A percentile compares a stretch with the other conserved stretches of the same genome.
Evolutionary conservation across 2,888 invertebrate species (phyloP).

Genomic region (Geophilus truncorum): DNA sequence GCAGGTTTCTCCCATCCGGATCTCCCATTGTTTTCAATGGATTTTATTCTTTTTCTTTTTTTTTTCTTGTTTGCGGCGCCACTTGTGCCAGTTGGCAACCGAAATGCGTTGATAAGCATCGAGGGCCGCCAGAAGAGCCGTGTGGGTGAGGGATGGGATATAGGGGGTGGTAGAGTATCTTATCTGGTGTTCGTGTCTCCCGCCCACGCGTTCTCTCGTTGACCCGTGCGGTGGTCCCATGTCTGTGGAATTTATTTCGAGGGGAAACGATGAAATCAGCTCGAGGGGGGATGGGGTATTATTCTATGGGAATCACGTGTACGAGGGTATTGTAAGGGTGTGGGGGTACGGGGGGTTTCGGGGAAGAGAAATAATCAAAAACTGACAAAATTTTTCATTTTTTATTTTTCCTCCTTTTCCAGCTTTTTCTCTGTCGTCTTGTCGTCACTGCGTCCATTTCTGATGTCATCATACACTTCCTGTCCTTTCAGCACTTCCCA

Average conservation of each 20-base stretch:
- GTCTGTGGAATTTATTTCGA: conserved; percentile 12
- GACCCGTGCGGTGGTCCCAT: conserved; percentile 20
- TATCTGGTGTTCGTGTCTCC: neutral
- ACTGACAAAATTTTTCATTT: neutral
- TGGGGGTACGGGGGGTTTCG: neutral
- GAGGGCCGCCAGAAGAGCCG: neutral
- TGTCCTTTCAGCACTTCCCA: neutral
- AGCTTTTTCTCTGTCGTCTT: too few species aligned
- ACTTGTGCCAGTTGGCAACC: conserved; percentile 8
- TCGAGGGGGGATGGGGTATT: neutral
- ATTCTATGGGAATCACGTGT: neutral
- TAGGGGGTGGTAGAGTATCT: neutral
- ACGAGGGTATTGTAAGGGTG: neutral
- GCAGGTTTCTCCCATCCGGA: neutral
- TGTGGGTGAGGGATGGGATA: neutral
- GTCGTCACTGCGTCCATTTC: neutral
- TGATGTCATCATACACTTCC: neutral
- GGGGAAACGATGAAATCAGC: neutral
- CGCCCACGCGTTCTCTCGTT: conserved; percentile 5
- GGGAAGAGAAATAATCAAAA: neutral
- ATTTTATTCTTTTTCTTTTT: neutral
- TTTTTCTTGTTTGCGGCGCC: conserved; percentile 3
- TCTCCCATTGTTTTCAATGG: neutral
- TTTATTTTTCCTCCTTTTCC: neutral
- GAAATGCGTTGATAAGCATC: conserved; percentile 10